A percentile compares a stretch with the other conserved stretches of the same genome.
Conservation (phyloP, 2,888 invertebrate genomes). For the Phengaris arion region DNA sequence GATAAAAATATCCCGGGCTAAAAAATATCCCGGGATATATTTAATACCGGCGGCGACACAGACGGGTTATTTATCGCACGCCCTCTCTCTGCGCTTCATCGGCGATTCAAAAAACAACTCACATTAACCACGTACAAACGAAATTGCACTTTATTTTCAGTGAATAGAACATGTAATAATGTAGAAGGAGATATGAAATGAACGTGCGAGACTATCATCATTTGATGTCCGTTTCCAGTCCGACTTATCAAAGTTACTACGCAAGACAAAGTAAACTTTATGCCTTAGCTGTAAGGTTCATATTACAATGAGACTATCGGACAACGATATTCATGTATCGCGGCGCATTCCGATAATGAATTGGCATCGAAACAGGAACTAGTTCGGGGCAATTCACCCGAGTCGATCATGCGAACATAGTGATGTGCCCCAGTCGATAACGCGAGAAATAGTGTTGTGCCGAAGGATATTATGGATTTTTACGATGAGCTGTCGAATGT, state of each 20-base stretch:
- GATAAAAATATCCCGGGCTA: constrained; percentile 67
- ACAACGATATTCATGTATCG: constrained; percentile 62
- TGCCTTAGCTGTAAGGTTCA: constrained; percentile 33
- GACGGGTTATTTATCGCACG: constrained; percentile 79
- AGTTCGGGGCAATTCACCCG: constrained; percentile 64
- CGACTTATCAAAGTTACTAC: constrained; percentile 55
- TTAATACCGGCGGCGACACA: constrained; percentile 78
- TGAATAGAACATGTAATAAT: constrained; percentile 55
- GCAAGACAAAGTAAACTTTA: constrained; percentile 48
- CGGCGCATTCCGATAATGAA: constrained; percentile 73
- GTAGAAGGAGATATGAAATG: constrained; percentile 57
- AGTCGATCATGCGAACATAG: constrained; percentile 50
- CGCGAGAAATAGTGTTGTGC: neutral
- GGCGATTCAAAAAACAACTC: constrained; percentile 64
- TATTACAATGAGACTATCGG: constrained; percentile 35
- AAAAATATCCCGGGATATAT: constrained; percentile 72
- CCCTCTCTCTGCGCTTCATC: constrained; percentile 77
- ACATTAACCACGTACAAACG: constrained; percentile 44
- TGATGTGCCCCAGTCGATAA: constrained; percentile 42
- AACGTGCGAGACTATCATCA: constrained; percentile 72
- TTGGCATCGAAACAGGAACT: constrained; percentile 68
- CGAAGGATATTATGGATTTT: too few species aligned
- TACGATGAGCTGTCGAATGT: too few species aligned
- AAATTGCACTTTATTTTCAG: constrained; percentile 55
- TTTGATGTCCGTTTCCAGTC: constrained; percentile 69